A percentile compares a stretch with the other conserved stretches of the same genome.
Conservation (phyloP, 2,888 invertebrate genomes). For the Homarus gammarus region DNA sequence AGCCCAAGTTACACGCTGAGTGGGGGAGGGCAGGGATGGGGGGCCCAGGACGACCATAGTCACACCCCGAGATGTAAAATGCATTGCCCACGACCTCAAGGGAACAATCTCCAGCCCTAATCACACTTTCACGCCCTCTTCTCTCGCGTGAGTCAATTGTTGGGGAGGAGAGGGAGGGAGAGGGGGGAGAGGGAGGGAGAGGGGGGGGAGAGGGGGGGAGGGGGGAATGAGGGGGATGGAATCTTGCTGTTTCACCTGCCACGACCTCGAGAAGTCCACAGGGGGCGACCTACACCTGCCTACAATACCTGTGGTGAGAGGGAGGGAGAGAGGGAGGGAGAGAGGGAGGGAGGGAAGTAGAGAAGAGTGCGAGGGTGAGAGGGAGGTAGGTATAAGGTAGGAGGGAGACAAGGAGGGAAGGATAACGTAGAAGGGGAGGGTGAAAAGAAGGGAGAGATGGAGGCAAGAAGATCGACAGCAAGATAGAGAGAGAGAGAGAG, state of each 20-base stretch:
- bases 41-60: neutral
- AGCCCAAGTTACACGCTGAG: neutral
- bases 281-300: neutral
- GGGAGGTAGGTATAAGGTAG: neutral
- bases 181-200: neutral
- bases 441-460: neutral
- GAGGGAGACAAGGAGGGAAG: neutral
- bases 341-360: neutral
- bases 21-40: neutral
- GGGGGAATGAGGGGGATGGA: too few species aligned
- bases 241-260: too few species aligned
- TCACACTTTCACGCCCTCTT: conserved; percentile 60
- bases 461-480: too few species aligned
- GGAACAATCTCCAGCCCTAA: conserved; percentile 58
- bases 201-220: neutral
- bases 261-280: neutral
- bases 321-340: neutral
- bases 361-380: neutral
- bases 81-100: conserved; percentile 44
- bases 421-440: too few species aligned
- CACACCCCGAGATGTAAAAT: conserved; percentile 53
- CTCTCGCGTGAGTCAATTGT: conserved; percentile 54
- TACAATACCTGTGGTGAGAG: neutral
- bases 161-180: neutral
- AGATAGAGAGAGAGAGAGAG: too few species aligned